Evolutionary conservation across 2,113 vertebrate species (phyloP).

Genomic region (Oncorhynchus tshawytscha): DNA sequence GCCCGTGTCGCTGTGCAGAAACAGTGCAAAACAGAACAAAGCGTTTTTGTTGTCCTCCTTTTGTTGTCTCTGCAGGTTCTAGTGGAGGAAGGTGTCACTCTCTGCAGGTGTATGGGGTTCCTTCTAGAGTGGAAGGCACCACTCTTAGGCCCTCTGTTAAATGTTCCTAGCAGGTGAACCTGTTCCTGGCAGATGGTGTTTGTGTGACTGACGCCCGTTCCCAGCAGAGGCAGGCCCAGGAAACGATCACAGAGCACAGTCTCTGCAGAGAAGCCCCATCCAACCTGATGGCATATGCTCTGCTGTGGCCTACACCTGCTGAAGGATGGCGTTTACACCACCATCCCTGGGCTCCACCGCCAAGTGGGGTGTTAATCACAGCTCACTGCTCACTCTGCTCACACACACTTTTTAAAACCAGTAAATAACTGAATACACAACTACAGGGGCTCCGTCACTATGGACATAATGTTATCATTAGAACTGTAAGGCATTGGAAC

Average conservation of each 20-base stretch:
- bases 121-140: conserved; percentile 26
- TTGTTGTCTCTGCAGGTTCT: conserved; percentile 42
- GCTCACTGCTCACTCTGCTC: conserved; percentile 66
- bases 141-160: conserved; percentile 62
- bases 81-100: background rate
- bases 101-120: conserved; percentile 45
- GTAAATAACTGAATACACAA: conserved; percentile 54
- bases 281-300: conserved; percentile 81
- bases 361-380: conserved; percentile 64
- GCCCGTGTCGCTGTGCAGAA: conserved; percentile 7
- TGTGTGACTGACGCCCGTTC: conserved; percentile 76
- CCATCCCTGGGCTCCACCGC: conserved; percentile 63
- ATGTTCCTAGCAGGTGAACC: conserved; percentile 64
- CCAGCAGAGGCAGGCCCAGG: conserved; percentile 80
- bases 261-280: conserved; percentile 69
- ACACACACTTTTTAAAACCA: conserved; percentile 56
- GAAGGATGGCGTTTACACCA: conserved; percentile 70
- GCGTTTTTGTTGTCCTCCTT: background rate
- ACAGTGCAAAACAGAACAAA: conserved; percentile 14
- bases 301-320: conserved; percentile 81
- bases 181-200: conserved; percentile 87
- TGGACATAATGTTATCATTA: conserved; percentile 13
- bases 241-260: conserved; percentile 69
- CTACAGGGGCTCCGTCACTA: conserved; percentile 8
- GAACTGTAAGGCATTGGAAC: background rate